phyloP scores from a whole-genome alignment of 2,113 vertebrate genomes.

The Oryzias woworae region DNA sequence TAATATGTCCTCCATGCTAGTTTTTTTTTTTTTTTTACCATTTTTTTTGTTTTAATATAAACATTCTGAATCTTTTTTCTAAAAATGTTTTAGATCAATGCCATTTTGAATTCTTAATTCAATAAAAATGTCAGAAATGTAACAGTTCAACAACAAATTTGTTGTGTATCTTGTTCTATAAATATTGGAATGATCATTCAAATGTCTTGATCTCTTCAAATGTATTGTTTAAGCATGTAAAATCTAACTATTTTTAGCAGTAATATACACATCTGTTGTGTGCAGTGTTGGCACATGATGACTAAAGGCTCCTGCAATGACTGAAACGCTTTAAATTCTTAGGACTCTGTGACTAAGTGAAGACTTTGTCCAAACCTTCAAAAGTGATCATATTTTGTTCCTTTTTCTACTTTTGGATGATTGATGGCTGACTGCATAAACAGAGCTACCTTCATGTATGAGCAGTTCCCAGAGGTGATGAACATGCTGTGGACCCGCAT shows the following conservation, averaged over 20 bases:
- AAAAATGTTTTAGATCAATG: too few species aligned
- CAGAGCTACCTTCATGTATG: constrained; percentile 97
- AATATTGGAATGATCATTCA: not conserved
- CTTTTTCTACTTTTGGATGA: not conserved
- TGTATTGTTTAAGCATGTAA: not conserved
- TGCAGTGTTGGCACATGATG: not conserved
- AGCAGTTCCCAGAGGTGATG: constrained; percentile 98
- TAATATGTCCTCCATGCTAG: not conserved
- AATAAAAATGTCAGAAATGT: too few species aligned
- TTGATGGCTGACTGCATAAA: constrained; percentile 18
- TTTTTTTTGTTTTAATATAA: too few species aligned
- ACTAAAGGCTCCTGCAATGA: not conserved
- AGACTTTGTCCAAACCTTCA: not conserved
- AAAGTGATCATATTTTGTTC: not conserved
- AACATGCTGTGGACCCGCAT: constrained; percentile 98
- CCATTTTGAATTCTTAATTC: too few species aligned
- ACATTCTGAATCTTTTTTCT: too few species aligned
- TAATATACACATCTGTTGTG: not conserved
- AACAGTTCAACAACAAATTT: not conserved
- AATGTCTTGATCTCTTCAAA: not conserved
- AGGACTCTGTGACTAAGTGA: not conserved
- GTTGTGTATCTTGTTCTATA: not conserved
- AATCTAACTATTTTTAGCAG: not conserved
- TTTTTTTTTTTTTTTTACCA: not conserved
- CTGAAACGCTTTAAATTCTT: not conserved